Base-by-base conservation (phyloP, 2,888 invertebrate species). In the Microctonus aethiopoides region DNA sequence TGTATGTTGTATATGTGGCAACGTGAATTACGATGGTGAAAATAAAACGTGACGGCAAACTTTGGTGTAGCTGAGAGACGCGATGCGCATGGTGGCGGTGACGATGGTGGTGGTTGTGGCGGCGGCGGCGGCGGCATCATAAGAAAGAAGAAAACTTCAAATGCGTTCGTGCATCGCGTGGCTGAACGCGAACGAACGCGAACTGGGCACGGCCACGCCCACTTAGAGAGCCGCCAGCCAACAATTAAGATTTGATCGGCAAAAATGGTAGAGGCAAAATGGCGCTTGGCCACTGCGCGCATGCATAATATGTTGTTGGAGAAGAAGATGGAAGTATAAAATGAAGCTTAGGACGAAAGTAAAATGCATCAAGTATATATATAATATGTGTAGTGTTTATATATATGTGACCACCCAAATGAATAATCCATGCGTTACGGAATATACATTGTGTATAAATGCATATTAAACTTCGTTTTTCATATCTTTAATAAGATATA, bases 201-300 rank as follows among this genome's bases (percentile, higher is more conserved):
- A 81, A 80, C 82, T 80, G 78, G 79, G 81, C 57, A 59, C 62
- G 79, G 79, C 85, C 84, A 84, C 86, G 86, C 86, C 86, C 80
- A 84, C 84, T 80, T 83, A 85, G 85, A 86, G 86, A 84, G 86
- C 86, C 86, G 86, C 85, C 85, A 86, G 86, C 85, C 82, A 83
- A 85, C 86, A 86, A 86, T 86, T 86, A 86, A 86, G 86, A 86
- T 86, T 86, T 86, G 86, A 86, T 86, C 86, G 85, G 84, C 85
- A 86, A 86, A 86, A 86, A 86, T 86, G 86, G 86, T 86, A 77
- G 86, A 84, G 82, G 79, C 81, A 86, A 86, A 86, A 86, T 86
- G 86, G 86, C 86, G 85, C 78, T 46, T 77, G 75, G 74, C 82
- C 82, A 81, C 83, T 84, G 84, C 20, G 46, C 16, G 46, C 82